A percentile compares a stretch with the other conserved stretches of the same genome.
Conservation (phyloP, 2,888 invertebrate genomes). For the Euplexia lucipara region DNA sequence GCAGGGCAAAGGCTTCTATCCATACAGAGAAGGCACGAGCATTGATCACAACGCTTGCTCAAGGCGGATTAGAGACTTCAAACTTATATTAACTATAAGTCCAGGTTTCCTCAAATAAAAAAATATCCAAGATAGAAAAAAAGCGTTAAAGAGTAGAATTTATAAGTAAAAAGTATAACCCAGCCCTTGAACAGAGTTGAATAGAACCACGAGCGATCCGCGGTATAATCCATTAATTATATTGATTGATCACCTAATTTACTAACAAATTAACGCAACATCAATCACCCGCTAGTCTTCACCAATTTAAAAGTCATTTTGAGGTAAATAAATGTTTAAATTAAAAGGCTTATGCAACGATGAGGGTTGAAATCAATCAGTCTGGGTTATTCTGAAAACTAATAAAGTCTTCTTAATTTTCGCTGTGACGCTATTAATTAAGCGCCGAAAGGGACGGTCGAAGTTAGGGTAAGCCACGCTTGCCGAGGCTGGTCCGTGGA, state of each 20-base stretch:
- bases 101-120: no score
- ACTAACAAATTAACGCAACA: slow-evolving; percentile 44
- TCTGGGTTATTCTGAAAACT: background rate
- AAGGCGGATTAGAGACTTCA: no score
- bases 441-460: no score
- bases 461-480: no score
- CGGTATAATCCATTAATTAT: slow-evolving; percentile 50
- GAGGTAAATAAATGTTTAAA: slow-evolving; percentile 29
- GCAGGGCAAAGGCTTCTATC: no score
- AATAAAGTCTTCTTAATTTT: background rate
- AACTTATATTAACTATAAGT: no score
- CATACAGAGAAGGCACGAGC: no score
- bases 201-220: slow-evolving; percentile 15
- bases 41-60: no score
- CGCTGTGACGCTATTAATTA: no score
- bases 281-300: slow-evolving; percentile 44
- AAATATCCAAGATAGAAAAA: no score
- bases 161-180: background rate
- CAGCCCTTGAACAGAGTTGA: slow-evolving; percentile 19
- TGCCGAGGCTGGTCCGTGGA: no score
- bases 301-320: slow-evolving; percentile 18
- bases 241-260: slow-evolving; percentile 55
- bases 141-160: no score
- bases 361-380: slow-evolving; percentile 12
- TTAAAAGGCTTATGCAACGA: background rate